Conservation (phyloP, 2,888 invertebrate genomes). For the Molorchus minor region DNA sequence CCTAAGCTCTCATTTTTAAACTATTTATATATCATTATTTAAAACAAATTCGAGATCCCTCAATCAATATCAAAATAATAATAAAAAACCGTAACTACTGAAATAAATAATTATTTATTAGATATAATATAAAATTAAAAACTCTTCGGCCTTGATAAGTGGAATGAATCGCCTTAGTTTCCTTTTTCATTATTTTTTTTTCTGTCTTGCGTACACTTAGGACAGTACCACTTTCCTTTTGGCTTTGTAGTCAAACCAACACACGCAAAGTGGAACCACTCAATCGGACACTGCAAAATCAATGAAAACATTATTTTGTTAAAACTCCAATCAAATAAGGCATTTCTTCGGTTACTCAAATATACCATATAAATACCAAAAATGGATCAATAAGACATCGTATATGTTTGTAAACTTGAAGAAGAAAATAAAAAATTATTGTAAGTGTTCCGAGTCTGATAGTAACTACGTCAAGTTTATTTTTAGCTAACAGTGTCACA, state of each 20-base stretch:
- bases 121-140: conserved; percentile 15
- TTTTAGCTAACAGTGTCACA: too few species aligned
- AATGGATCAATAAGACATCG: too few species aligned
- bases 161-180: conserved; percentile 33
- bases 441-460: too few species aligned
- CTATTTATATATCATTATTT: conserved; percentile 28
- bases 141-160: conserved; percentile 13
- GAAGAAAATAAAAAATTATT: too few species aligned
- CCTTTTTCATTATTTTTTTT: conserved; percentile 73
- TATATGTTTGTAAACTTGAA: too few species aligned
- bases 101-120: conserved; percentile 18
- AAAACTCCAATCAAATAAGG: too few species aligned
- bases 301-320: conserved; percentile 14
- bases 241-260: conserved; percentile 91
- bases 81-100: conserved; percentile 21
- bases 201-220: conserved; percentile 87
- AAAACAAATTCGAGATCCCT: conserved; percentile 30
- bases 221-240: conserved; percentile 96
- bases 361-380: too few species aligned
- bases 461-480: too few species aligned
- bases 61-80: conserved; percentile 21
- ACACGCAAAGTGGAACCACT: conserved; percentile 97
- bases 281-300: conserved; percentile 77
- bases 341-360: too few species aligned
- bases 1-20: conserved; percentile 11